Base-by-base conservation (phyloP, 1,140 invertebrate species). In the Glomeris maerens region DNA sequence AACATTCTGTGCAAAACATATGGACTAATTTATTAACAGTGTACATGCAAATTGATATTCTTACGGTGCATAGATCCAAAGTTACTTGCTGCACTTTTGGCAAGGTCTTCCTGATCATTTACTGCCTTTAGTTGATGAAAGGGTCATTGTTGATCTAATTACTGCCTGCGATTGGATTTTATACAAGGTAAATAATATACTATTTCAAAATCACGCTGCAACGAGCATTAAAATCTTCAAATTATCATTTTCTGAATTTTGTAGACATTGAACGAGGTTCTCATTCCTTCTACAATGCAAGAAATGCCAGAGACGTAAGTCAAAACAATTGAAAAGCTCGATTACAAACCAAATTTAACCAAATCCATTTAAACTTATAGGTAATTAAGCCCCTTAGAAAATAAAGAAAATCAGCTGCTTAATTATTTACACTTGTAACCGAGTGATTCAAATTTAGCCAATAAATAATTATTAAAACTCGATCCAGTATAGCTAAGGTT, bases 61-160 rank as follows among this genome's bases (percentile, higher is more conserved):
- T 17, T 56, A 36, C 31, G 31, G 10, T 50, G 5, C 36, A 5
- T 28, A 74, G 72, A 66, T 75, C 4, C 71, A 73, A 53, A 72
- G 63, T 53, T 70, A 74, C 56, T 53, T 75, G 17, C 55, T 72
- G 2, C 72, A 75, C 55, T 75, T 75, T 57, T 75, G 74, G 74
- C 72, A 73, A 59, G 72, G 72, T 2, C 72, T 75, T 64, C 73
- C 74, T 14, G 58, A 57, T 14, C 73, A 74, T 60, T 63, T 75
- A 22, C 55, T 66, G 2, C 63, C 68, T 17, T 62, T 74, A 4
- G 55, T 75, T n/a, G 62, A 64, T 49, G 62, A 58, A 23, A 59
- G 64, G 48, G 60, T 65, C 14, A 59, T 74, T 1, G 64, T 73
- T 3, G 69, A 68, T 52, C 58, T 75, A 28, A 67, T 75, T 3